Evolutionary conservation across 2,888 invertebrate genomes (phyloP), one percentile per base, ranked within the genome.

Genomic region (Pachydiplax longipennis): DNA sequence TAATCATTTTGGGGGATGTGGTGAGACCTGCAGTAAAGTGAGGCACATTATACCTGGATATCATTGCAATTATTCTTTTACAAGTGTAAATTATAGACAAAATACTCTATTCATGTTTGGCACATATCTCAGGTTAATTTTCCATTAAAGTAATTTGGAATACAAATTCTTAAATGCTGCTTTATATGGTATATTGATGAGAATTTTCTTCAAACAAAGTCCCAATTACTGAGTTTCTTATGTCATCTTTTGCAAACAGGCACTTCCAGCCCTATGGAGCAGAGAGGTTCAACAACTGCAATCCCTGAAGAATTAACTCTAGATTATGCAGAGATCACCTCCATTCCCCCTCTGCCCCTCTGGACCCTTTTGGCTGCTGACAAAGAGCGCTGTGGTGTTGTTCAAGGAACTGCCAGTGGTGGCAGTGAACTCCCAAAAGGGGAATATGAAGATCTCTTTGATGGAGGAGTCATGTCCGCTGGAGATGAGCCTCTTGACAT

Each of bases 291-390:
- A 22, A 97, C 97, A 92, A 97, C 97, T 92, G 93, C 93, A 92
- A 97, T 97, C 92, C 97, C 97, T 0, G 98, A 98, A 93, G 98
- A 98, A 93, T 95, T 98, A 73, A 97, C 97, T 92, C 94, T 98
- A 90, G 98, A 98, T 94, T 99, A 99, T 93, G 97, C 99, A 0
- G 99, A 99, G 94, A 97, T 99, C 91, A 98, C 98, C 2, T 98
- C 99, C n/a, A 99, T 99, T 92, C 99, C 99, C 0, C 99, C 99
- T 0, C 94, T 99, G 90, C 99, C 99, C 0, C 94, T 99, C 35
- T 99, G 99, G 97, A 99, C 99, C 3, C 95, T 99, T 1, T 95
- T 99, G 12, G 98, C 98, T 53, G 99, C 99, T 0, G 99, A 99
- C 93, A 97, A 97, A 93, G 98, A 98, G 94, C 96, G 96, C 37